Conservation (phyloP, 2,113 vertebrate genomes). For the Catharus minimus region DNA sequence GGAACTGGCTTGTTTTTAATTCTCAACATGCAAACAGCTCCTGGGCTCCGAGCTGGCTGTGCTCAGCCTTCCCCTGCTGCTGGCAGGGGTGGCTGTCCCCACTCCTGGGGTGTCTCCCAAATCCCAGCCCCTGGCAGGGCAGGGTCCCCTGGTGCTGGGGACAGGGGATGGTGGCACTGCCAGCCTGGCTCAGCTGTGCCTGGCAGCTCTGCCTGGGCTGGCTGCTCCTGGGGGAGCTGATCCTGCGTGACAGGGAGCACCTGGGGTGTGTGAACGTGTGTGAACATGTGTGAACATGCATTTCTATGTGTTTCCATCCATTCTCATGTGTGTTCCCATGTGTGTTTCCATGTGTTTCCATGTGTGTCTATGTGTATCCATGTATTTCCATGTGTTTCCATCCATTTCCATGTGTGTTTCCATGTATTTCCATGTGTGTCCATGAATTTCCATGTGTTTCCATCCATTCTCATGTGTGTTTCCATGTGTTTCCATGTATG, state of each 20-base stretch:
- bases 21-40: neutral
- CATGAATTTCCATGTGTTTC: neutral
- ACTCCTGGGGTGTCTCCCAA: neutral
- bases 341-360: neutral
- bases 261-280: neutral
- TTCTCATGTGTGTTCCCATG: neutral
- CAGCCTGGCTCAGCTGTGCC: neutral
- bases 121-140: neutral
- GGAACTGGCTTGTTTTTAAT: slow-evolving; percentile 8
- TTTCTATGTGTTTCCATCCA: neutral
- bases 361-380: neutral
- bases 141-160: fast-evolving
- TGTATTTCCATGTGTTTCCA: no score
- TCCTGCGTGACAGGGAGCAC: neutral
- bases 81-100: fast-evolving
- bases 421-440: no score
- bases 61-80: neutral
- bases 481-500: no score
- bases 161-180: fast-evolving
- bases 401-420: no score
- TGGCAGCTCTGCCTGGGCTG: neutral
- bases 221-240: neutral
- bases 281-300: no score
- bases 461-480: neutral
- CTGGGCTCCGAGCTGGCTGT: fast-evolving